A percentile compares a stretch with the other conserved stretches of the same genome.
Evolutionary conservation across 1,140 invertebrate species (phyloP).

Genomic region (Zaprionus kolodkinae): DNA sequence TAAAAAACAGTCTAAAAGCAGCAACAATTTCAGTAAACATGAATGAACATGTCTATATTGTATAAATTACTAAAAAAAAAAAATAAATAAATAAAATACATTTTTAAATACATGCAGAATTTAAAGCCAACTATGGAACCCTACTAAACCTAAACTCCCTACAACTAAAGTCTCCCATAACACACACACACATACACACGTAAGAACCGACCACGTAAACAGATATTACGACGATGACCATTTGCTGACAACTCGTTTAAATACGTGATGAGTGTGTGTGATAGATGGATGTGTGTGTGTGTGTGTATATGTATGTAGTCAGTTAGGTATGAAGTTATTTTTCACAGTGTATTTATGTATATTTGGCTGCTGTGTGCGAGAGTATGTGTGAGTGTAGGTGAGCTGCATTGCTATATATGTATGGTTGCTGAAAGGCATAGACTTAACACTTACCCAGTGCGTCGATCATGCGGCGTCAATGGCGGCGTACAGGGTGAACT

Average conservation of each 20-base stretch:
- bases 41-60: not conserved
- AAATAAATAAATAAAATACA: slow-evolving; percentile 6
- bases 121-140: not conserved
- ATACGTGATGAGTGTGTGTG: slow-evolving; percentile 5
- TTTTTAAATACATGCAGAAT: slow-evolving; percentile 11
- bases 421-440: slow-evolving; percentile 10
- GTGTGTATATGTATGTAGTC: slow-evolving; percentile 5
- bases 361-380: slow-evolving; percentile 27
- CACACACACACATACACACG: not conserved
- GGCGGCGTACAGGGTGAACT: slow-evolving; percentile 84
- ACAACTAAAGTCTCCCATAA: not conserved
- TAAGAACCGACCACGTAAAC: slow-evolving; percentile 1
- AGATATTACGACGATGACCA: slow-evolving; percentile 21
- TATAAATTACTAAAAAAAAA: slow-evolving; percentile 2
- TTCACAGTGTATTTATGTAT: not conserved
- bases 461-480: slow-evolving; percentile 81
- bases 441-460: slow-evolving; percentile 74
- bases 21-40: not conserved
- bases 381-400: slow-evolving; percentile 25
- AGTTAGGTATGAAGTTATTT: not conserved
- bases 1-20: slow-evolving; percentile 1
- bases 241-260: slow-evolving; percentile 25
- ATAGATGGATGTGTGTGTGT: slow-evolving; percentile 10
- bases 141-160: not conserved
- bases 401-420: slow-evolving; percentile 18